Base-by-base conservation (phyloP, 2,797 vertebrate species). In the Tarsius wallacei region DNA sequence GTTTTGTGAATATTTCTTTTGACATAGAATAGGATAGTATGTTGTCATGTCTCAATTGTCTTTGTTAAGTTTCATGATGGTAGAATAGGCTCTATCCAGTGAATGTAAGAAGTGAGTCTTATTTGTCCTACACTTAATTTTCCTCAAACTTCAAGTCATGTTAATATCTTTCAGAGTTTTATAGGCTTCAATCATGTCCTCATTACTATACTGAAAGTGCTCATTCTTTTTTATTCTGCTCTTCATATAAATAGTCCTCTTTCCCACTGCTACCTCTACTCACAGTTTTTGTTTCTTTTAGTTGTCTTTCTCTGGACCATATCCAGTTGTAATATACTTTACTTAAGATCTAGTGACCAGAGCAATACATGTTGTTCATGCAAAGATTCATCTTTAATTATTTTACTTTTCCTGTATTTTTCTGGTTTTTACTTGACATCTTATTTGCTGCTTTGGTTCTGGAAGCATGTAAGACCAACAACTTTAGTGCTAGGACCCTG, bases 121-220 rank as follows among this genome's bases (percentile, higher is more conserved):
- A 24, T 51, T 94, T 91, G 78, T 96, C 57, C 53, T 66, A 70
- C 5, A 47, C 19, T 70, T 94, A 81, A 57, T 97, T 96, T 93
- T 95, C 61, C 22, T 94, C 47, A 93, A 59, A 87, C 33, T 51
- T 97, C 53, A 96, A 89, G n/a, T 95, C 70, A 96, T 82, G 81
- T 95, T 95, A 53, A 51, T 93, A 33, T 76, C 42, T 94, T 85
- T 92, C 13, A 89, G 53, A 84, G n/a, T 78, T 91, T 94, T 74
- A 42, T 47, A 57, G 76, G 90, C 51, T 68, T 91, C 42, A 84
- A 0, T 86, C 51, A 86, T 78, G n/a, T 94, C 64, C 28, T 89
- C 28, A 26, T 74, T 88, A 53, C 17, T 66, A 6, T 77, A 64
- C 22, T 63, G 14, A 93, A 87, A 94, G 33, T 80, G 97, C 71